Conservation (phyloP, 2,797 vertebrate species). For the Vespertilio murinus region DNA sequence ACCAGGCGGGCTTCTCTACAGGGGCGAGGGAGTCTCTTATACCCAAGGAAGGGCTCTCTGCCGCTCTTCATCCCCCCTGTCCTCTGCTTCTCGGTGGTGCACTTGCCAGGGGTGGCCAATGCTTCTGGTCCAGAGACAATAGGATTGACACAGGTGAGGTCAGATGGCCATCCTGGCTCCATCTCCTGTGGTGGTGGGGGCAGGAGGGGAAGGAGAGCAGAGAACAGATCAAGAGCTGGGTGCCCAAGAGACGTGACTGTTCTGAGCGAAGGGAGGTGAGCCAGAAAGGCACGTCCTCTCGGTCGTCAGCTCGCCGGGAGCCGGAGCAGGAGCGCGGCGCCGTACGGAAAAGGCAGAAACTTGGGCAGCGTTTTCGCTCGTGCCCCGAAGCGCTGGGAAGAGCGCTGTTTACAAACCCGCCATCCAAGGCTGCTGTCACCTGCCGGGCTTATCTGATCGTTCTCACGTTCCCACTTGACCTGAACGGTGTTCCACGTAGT, state of each 20-base stretch:
- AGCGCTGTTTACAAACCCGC: no score
- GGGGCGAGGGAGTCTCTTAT: not conserved
- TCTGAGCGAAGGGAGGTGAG: no score
- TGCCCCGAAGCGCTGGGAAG: accelerated
- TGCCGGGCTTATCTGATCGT: not conserved
- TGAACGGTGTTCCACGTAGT: not conserved
- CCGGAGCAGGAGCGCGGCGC: accelerated
- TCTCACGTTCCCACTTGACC: not conserved
- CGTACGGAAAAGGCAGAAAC: not conserved
- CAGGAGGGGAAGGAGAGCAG: not conserved
- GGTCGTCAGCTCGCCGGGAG: not conserved
- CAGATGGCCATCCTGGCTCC: not conserved
- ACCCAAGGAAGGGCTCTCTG: not conserved
- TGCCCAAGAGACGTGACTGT: not conserved
- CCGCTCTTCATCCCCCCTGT: not conserved
- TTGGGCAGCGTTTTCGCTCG: accelerated
- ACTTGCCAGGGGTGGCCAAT: not conserved
- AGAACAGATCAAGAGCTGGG: not conserved
- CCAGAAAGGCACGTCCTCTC: not conserved
- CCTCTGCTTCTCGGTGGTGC: not conserved
- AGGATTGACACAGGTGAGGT: not conserved
- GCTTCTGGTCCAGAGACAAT: not conserved
- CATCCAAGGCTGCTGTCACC: not conserved
- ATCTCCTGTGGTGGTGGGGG: not conserved
- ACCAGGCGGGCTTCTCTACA: not conserved